A percentile compares a stretch with the other conserved stretches of the same genome.
phyloP scores from a whole-genome alignment of 2,113 vertebrate species.

The Amphiprion ocellaris region DNA sequence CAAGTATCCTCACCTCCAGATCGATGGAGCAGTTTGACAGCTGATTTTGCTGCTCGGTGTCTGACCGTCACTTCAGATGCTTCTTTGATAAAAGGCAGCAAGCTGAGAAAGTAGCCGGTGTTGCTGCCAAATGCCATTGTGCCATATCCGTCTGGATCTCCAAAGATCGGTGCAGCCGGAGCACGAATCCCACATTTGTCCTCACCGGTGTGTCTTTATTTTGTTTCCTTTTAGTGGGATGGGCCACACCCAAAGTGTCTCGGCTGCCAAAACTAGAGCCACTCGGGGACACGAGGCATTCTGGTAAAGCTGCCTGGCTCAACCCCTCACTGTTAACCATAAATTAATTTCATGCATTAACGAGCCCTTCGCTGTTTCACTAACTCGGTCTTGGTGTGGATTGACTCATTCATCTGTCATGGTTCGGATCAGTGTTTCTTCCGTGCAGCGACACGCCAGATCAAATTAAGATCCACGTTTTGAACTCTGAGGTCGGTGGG shows the following conservation, averaged over 20 bases:
- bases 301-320: conserved; percentile 76
- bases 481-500: no score
- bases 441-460: neutral
- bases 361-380: conserved; percentile 21
- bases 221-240: conserved; percentile 81
- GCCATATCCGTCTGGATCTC: no score
- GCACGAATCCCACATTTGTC: neutral
- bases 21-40: no score
- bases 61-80: no score
- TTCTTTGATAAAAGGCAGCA: no score
- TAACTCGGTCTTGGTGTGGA: conserved; percentile 19
- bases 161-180: no score
- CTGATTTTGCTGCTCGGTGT: no score
- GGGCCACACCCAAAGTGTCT: conserved; percentile 86
- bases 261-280: conserved; percentile 87
- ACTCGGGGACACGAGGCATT: conserved; percentile 80
- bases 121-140: no score
- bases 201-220: conserved; percentile 13
- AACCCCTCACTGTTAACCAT: neutral
- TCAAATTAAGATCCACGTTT: neutral
- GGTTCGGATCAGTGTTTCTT: conserved; percentile 38
- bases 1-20: no score
- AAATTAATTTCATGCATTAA: neutral
- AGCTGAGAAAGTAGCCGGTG: no score
- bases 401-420: neutral